Evolutionary conservation across 2,113 vertebrate species (phyloP), one percentile per base, ranked within the genome.

Genomic region (Morphnarchus princeps): DNA sequence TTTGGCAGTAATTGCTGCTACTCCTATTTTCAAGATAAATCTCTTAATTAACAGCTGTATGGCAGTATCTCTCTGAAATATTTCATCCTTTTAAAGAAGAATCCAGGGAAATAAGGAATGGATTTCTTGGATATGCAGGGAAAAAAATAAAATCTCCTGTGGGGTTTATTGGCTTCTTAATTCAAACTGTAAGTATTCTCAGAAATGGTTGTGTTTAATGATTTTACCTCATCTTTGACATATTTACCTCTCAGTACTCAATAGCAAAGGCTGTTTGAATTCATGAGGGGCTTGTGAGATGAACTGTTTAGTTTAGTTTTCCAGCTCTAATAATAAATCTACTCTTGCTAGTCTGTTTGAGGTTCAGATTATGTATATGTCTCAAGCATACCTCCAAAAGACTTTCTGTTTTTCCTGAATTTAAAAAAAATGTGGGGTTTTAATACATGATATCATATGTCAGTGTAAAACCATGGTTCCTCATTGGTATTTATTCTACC

Each of bases 11-110:
- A 94, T 93, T 97, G 88, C 90, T 80, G 70, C 49, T 42, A 52
- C 71, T 93, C 77, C 50, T 89, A 59, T 97, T 96, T 96, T 66
- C 63, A 93, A 94, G 96, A 95, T 89, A 97, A 97, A 97, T 95
- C 82, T 97, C 93, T 92, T 96, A 89, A 96, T 98, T 97, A 95
- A 86, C 91, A 88, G 77, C 82, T 94, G 38, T 71, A 76, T 94
- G 65, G 90, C 43, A 93, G 50, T 38, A 29, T 87, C 49, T 50
- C 11, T 59, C 72, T 92, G 61, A 79, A 95, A 92, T 87, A 95
- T 88, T 95, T 95, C 54, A 94, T 77, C 52, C 63, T 69, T 40
- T 90, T 84, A 90, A 43, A 74, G 59, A 93, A 88, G 78, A 92
- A 94, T 49, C 58, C 77, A 80, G 65, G 67, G 89, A 94, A 86